These are phyloP conservation scores for Leguminivora glycinivorella DNA, from an alignment of 1,140 invertebrate species.

Conservation along the genomic window DNA sequence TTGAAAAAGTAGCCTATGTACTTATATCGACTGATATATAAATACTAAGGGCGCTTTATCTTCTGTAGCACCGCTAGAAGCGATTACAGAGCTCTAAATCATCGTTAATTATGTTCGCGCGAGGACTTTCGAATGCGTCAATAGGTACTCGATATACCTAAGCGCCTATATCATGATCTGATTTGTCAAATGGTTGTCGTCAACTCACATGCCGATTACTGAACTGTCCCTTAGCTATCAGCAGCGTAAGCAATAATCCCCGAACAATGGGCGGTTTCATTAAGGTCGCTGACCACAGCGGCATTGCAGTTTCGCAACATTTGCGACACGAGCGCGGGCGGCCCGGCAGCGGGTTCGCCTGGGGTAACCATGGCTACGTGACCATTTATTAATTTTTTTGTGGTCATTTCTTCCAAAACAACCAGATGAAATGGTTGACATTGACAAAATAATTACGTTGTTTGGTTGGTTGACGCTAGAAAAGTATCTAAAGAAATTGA, in stretches of 20 bases:
- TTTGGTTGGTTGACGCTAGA: background rate
- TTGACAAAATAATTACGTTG: background rate
- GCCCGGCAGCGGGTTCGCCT: conserved; percentile 25
- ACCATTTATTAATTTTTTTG: conserved; percentile 1
- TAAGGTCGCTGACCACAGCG: conserved; percentile 40
- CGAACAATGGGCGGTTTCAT: conserved; percentile 38
- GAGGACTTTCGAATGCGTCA: too few relatives aligned
- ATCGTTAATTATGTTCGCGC: too few relatives aligned
- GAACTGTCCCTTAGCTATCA: conserved; percentile 7
- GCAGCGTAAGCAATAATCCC: background rate
- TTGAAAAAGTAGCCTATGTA: too few relatives aligned
- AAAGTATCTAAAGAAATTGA: too few relatives aligned
- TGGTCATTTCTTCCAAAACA: background rate
- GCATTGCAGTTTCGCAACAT: conserved; percentile 45
- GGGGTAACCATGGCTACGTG: conserved; percentile 27
- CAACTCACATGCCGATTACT: background rate
- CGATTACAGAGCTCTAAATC: too few relatives aligned
- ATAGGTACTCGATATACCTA: too few relatives aligned
- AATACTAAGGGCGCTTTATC: too few relatives aligned
- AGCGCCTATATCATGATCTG: too few relatives aligned
- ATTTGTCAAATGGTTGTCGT: too few relatives aligned
- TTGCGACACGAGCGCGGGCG: conserved; percentile 36
- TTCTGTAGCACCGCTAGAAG: too few relatives aligned
- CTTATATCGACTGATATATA: too few relatives aligned
- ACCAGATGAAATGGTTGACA: background rate